Percentiles rank a stretch among this genome's conserved stretches.
Evolutionary conservation across 2,113 vertebrate genomes (phyloP).

Genomic region (Genyomyrus donnyi): DNA sequence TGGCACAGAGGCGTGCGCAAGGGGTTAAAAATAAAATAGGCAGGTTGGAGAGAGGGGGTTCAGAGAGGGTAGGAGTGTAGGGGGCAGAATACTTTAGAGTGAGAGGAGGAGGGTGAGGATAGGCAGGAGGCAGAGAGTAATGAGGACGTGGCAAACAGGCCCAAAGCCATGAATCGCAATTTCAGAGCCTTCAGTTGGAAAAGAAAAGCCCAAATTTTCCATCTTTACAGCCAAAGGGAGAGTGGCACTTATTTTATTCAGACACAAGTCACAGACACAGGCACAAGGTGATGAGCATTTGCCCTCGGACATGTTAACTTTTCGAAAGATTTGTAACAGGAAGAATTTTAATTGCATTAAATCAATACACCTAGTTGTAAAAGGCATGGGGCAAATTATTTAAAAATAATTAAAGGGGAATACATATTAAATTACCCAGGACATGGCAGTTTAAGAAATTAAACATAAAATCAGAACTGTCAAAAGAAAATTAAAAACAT

Average conservation of each 20-base stretch:
- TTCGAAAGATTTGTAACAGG: not conserved
- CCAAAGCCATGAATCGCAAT: constrained; percentile 29
- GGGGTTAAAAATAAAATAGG: constrained; percentile 10
- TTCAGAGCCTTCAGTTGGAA: constrained; percentile 21
- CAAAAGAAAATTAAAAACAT: not conserved
- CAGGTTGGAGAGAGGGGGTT: not conserved
- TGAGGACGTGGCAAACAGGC: constrained; percentile 27
- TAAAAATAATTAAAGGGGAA: not conserved
- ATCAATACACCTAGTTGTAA: not conserved
- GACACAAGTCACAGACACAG: not conserved
- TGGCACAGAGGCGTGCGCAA: not conserved
- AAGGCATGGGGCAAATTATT: not conserved
- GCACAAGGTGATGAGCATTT: not conserved
- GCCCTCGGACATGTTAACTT: not conserved
- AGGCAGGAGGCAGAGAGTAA: constrained; percentile 13
- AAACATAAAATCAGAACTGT: not conserved
- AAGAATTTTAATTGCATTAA: not conserved
- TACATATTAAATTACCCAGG: not conserved
- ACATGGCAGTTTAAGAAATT: not conserved
- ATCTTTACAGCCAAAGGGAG: constrained; percentile 6
- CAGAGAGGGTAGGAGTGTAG: constrained; percentile 7
- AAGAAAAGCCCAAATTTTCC: constrained; percentile 34
- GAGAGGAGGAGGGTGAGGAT: not conserved
- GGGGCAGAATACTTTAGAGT: constrained; percentile 1
- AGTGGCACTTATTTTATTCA: constrained; percentile 5